Percentiles rank a stretch among this genome's conserved stretches.
Conservation (phyloP, 2,113 vertebrate genomes). For the Chamaetylas fuelleborni region DNA sequence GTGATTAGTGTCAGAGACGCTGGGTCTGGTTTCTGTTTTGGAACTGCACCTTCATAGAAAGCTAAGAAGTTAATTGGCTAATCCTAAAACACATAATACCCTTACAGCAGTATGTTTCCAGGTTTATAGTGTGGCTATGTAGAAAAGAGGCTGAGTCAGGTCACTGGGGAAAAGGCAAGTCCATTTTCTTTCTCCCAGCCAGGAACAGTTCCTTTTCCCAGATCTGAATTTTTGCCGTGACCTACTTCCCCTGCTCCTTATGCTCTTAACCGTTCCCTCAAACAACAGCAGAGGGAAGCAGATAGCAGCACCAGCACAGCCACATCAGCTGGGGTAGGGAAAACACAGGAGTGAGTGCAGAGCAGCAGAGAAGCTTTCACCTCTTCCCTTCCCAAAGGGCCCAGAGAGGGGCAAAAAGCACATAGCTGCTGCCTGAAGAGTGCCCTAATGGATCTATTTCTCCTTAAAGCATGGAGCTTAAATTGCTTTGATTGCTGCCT, state of each 20-base stretch:
- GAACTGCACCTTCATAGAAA: constrained; percentile 54
- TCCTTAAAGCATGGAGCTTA: neutral
- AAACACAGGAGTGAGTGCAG: neutral
- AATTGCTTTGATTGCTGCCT: neutral
- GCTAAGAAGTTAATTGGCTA: constrained; percentile 55
- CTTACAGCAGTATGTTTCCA: constrained; percentile 30
- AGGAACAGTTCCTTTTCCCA: neutral
- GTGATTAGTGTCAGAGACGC: constrained; percentile 23
- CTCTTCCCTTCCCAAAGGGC: neutral
- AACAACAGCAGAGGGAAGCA: constrained; percentile 63
- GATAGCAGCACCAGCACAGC: constrained; percentile 10
- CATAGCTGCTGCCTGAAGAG: neutral
- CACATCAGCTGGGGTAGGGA: constrained; percentile 44
- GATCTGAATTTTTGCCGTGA: neutral
- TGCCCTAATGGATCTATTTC: neutral
- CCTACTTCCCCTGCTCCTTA: constrained; percentile 53
- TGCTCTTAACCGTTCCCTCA: constrained; percentile 23
- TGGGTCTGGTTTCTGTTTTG: constrained; percentile 49
- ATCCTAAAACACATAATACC: constrained; percentile 47
- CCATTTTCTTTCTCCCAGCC: neutral
- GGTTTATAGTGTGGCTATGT: constrained; percentile 14
- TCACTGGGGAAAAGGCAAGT: constrained; percentile 43
- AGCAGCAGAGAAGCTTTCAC: neutral
- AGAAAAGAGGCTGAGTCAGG: constrained; percentile 41
- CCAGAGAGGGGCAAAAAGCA: neutral